Conservation (phyloP, 37 sponge, comb jelly and placozoan genomes). For the Oscarella lobularis region DNA sequence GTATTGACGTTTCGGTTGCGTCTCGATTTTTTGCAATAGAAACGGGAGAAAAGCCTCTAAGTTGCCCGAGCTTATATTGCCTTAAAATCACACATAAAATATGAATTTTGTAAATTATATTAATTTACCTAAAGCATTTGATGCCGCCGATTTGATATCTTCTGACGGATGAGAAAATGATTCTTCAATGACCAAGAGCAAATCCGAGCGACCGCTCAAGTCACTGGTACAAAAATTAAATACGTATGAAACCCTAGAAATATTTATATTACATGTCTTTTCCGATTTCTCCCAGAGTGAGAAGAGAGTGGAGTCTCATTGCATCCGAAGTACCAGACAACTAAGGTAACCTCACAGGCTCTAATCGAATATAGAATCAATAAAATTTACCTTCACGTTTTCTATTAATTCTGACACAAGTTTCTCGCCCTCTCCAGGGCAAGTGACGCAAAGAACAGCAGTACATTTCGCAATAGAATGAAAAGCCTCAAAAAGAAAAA, state of each 20-base stretch:
- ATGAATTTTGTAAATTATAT: too few species aligned
- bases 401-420: conserved; percentile 47
- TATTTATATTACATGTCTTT: conserved; percentile 20
- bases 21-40: conserved; percentile 75
- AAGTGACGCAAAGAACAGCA: conserved; percentile 47
- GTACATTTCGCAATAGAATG: conserved; percentile 73
- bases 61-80: conserved; percentile 79
- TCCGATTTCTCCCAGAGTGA: conserved; percentile 92
- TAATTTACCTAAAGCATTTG: conserved; percentile 69
- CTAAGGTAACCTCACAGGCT: not conserved
- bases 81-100: too few species aligned
- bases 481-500: conserved; percentile 45
- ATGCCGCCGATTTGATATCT: conserved; percentile 92
- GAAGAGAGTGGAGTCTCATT: conserved; percentile 55
- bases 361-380: too few species aligned
- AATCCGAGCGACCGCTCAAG: conserved; percentile 41
- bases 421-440: conserved; percentile 24
- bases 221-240: conserved; percentile 54
- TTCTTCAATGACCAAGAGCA: conserved; percentile 57
- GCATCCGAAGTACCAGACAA: conserved; percentile 29
- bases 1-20: conserved; percentile 72
- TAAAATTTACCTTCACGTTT: conserved; percentile 55
- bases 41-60: conserved; percentile 76
- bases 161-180: conserved; percentile 75
- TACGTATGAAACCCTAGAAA: too few species aligned